phyloP scores from a whole-genome alignment of 92 coral and sea anemone genomes.

The Epizoanthus stellaris region DNA sequence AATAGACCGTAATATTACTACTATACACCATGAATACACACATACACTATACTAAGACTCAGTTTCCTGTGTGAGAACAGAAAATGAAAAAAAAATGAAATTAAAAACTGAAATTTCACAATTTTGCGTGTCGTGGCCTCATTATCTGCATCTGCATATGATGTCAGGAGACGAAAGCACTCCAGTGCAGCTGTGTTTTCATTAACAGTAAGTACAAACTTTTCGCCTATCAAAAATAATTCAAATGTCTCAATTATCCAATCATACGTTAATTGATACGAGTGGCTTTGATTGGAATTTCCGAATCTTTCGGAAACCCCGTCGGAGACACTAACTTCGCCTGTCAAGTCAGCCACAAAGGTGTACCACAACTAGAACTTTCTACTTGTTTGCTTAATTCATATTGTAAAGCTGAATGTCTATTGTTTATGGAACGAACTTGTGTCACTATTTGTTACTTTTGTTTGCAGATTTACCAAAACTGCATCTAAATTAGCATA shows the following conservation, averaged over 20 bases:
- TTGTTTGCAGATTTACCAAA: slow-evolving; percentile 47
- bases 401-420: slow-evolving; percentile 26
- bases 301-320: not conserved
- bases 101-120: no score
- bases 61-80: no score
- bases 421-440: slow-evolving; percentile 51
- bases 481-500: slow-evolving; percentile 64
- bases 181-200: no score
- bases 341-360: slow-evolving; percentile 16
- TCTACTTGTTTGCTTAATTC: slow-evolving; percentile 36
- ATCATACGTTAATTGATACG: not conserved
- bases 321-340: not conserved
- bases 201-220: no score
- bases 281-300: not conserved
- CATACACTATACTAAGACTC: no score
- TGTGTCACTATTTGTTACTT: slow-evolving; percentile 53
- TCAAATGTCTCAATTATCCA: not conserved
- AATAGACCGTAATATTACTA: no score
- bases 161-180: no score
- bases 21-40: no score
- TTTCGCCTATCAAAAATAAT: not conserved
- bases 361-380: slow-evolving; percentile 11
- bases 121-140: no score
- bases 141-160: no score
- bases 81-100: no score